These are phyloP conservation scores for Leucozona laternaria DNA, from an alignment of 2,888 invertebrate species.

Conservation along the genomic window DNA sequence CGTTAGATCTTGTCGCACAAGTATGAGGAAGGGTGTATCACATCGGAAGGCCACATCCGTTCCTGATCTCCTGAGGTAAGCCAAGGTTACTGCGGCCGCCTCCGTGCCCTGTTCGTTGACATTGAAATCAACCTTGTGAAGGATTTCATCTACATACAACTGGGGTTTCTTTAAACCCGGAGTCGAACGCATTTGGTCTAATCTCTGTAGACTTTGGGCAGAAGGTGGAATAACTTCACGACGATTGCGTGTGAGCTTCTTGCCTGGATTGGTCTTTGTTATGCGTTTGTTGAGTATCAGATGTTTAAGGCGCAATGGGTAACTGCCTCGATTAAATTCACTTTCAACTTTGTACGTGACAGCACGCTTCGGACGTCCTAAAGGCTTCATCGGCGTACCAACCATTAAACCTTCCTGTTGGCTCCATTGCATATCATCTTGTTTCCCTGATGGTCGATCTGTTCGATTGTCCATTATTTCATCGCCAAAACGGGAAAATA, in stretches of 20 bases:
- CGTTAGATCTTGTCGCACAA: slow-evolving; percentile 87
- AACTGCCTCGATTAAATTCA: slow-evolving; percentile 50
- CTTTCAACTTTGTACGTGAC: slow-evolving; percentile 78
- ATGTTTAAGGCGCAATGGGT: slow-evolving; percentile 77
- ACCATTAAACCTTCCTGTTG: slow-evolving; percentile 38
- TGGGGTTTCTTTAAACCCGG: slow-evolving; percentile 81
- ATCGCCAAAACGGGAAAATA: slow-evolving; percentile 74
- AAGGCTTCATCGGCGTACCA: background rate
- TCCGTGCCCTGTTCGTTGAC: slow-evolving; percentile 88
- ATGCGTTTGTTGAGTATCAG: slow-evolving; percentile 78
- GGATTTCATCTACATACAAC: slow-evolving; percentile 86
- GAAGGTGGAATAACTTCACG: slow-evolving; percentile 57
- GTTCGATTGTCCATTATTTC: background rate
- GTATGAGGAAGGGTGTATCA: slow-evolving; percentile 88
- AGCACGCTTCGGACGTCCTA: slow-evolving; percentile 66
- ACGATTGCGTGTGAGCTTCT: slow-evolving; percentile 74
- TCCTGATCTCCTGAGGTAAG: slow-evolving; percentile 85
- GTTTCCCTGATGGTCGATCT: background rate
- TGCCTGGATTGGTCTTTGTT: slow-evolving; percentile 77
- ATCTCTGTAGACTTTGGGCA: slow-evolving; percentile 61
- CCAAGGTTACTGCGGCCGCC: slow-evolving; percentile 87
- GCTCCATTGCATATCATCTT: slow-evolving; percentile 1
- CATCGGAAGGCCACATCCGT: slow-evolving; percentile 84
- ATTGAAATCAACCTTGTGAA: slow-evolving; percentile 87
- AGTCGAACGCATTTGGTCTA: slow-evolving; percentile 68